These are phyloP conservation scores for Serripes groenlandicus DNA, from an alignment of 2,888 invertebrate genomes.

Conservation along the genomic window DNA sequence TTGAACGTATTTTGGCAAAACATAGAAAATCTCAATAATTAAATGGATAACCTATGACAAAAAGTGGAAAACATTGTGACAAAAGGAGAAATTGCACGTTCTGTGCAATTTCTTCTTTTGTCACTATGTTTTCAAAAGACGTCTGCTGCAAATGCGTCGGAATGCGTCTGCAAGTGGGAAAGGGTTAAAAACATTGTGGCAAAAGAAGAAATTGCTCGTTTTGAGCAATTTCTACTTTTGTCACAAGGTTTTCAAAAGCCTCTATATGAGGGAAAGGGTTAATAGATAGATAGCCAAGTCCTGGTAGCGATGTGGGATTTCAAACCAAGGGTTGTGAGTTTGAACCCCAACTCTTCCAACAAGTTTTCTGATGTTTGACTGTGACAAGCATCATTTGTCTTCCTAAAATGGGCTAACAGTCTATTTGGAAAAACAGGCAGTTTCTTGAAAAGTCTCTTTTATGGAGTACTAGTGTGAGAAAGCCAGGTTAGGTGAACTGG, in stretches of 20 bases:
- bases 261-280: not conserved
- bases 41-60: too few relatives aligned
- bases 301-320: not conserved
- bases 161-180: too few relatives aligned
- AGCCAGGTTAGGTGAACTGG: not conserved
- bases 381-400: not conserved
- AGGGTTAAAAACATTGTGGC: not conserved
- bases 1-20: too few relatives aligned
- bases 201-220: not conserved
- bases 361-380: not conserved
- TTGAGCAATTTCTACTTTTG: constrained; percentile 1
- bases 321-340: not conserved
- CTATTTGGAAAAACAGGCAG: not conserved
- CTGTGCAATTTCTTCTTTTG: not conserved
- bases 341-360: not conserved
- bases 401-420: not conserved
- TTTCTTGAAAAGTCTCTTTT: not conserved
- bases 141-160: too few relatives aligned
- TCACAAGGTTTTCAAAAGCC: not conserved
- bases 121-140: too few relatives aligned
- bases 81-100: not conserved
- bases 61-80: too few relatives aligned
- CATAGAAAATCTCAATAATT: too few relatives aligned
- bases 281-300: not conserved
- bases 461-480: not conserved